Evolutionary conservation across 2,797 vertebrate genomes (phyloP).

Genomic region (Balearica regulorum): DNA sequence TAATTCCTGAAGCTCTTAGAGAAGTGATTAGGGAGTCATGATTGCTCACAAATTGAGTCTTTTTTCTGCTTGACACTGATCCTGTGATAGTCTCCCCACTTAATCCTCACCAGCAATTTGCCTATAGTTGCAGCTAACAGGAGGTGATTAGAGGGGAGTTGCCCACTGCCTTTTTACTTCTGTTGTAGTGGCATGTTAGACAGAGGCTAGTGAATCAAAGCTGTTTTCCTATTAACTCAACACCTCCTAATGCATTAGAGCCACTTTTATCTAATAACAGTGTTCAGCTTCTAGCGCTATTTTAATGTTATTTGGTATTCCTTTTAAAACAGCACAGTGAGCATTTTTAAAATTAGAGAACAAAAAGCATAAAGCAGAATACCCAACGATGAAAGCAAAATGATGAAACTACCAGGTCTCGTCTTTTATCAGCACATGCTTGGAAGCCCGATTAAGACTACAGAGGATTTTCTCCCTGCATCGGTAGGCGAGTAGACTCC

Average conservation of each 20-base stretch:
- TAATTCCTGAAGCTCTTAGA: constrained; percentile 66
- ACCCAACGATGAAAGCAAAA: not conserved
- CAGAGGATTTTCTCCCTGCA: not conserved
- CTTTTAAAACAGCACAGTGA: constrained; percentile 15
- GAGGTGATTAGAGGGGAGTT: constrained; percentile 76
- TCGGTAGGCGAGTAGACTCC: not conserved
- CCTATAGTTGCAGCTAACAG: constrained; percentile 75
- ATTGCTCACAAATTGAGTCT: constrained; percentile 78
- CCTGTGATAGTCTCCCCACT: constrained; percentile 75
- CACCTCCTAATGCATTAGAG: constrained; percentile 65
- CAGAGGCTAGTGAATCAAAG: constrained; percentile 62
- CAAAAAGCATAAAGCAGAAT: not conserved
- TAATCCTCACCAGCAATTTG: constrained; percentile 80
- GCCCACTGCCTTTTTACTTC: constrained; percentile 63
- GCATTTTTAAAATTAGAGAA: not conserved
- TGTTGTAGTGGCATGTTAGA: constrained; percentile 58
- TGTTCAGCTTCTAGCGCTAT: constrained; percentile 21
- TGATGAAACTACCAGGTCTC: not conserved
- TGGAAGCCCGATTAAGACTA: not conserved
- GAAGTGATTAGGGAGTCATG: constrained; percentile 75
- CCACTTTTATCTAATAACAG: constrained; percentile 65
- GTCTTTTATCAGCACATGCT: not conserved
- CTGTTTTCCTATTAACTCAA: constrained; percentile 74
- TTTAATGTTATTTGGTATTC: constrained; percentile 5
- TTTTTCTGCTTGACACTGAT: constrained; percentile 80